Base-by-base conservation (phyloP, 2,113 vertebrate genomes). In the Pseudopodoces humilis region DNA sequence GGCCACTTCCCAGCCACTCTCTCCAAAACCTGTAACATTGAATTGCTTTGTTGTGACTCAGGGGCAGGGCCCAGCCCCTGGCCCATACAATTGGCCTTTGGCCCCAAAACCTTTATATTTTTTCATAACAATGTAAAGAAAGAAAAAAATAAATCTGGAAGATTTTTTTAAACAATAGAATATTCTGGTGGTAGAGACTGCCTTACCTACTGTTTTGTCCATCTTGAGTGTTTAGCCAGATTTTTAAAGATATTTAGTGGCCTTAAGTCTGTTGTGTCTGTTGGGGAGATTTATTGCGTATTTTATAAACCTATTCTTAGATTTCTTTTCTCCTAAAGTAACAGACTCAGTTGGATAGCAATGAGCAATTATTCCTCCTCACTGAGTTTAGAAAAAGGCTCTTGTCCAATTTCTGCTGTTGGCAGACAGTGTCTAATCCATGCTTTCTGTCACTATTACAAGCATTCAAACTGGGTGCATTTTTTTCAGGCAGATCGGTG, bases 251-350 rank as follows among this genome's bases (percentile, higher is more conserved):
- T 9, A 19, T 68, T 83, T 52, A 72, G 23, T n/a, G 72, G 7
- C 30, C 33, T 72, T 41, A 70, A 68, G 21, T 64, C 33, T 76
- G 13, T 59, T 68, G 16, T 55, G 53, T 31, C 69, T 63, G 24
- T 44, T 43, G 24, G 31, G 24, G 7, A 88, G 58, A 44, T 27
- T 83, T 88, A 56, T 9, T 92, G 41, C 0, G 0, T 64, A 18
- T 83, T 92, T 88, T 81, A 70, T 50, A 83, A 70, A 50, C 10
- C 39, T 89, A 44, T 90, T 82, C 52, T 92, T 95, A 74, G 80
- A 53, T 79, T 87, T 91, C n/a, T 80, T 86, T 92, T 85, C 33
- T 91, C 23, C 65, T 60, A n/a, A 55, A 78, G 52, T 75, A 91
- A 79, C 39, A 82, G 49, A 41, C 58, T 68, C 72, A 71, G 44